Base-by-base conservation (phyloP, 2,113 vertebrate species). In the Hippopotamus amphibius region DNA sequence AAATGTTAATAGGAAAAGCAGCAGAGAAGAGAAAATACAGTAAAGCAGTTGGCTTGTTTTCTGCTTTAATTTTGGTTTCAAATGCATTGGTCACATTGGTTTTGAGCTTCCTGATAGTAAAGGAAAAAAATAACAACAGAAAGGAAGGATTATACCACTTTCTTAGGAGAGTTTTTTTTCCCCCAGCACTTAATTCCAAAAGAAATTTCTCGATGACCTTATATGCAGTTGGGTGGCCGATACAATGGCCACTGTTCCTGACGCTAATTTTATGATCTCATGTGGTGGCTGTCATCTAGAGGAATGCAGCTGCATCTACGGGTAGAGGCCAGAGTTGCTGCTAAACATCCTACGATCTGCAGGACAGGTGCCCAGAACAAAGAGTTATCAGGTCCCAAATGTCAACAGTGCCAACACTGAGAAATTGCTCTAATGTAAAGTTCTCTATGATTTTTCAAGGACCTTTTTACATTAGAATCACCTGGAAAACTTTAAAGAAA, bases 51-150 rank as follows among this genome's bases (percentile, higher is more conserved):
- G 28, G 55, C 66, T 50, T 63, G 11, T 68, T 63, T 61, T 53
- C 33, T 55, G 59, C 33, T 71, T 85, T 48, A 14, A 7, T 33
- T 79, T 85, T 53, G 61, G 37, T 80, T 85, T 93, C 85, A n/a
- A 76, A 41, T 76, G 41, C 22, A 33, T 92, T 80, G 74, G 74
- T 61, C 26, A 26, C 57, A 68, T 43, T 81, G 19, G 80, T 48
- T 81, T 83, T 30, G 83, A 66, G 46, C 12, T 96, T 76, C 53
- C n/a, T 71, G 43, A 30, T 65, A 90, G 84, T 15, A 90, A 94
- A 63, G 19, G n/a, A 2, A 5, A 19, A 19, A 41, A 50, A n/a
- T 21, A 81, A 48, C 28, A 65, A 71, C 22, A 61, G 69, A 90
- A 55, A 53, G 7, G 22, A 93, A 87, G 61, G 53, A 81, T 37